Evolutionary conservation across 2,797 vertebrate genomes (phyloP), one percentile per base, ranked within the genome.

Genomic region (Gephyroberyx darwinii): DNA sequence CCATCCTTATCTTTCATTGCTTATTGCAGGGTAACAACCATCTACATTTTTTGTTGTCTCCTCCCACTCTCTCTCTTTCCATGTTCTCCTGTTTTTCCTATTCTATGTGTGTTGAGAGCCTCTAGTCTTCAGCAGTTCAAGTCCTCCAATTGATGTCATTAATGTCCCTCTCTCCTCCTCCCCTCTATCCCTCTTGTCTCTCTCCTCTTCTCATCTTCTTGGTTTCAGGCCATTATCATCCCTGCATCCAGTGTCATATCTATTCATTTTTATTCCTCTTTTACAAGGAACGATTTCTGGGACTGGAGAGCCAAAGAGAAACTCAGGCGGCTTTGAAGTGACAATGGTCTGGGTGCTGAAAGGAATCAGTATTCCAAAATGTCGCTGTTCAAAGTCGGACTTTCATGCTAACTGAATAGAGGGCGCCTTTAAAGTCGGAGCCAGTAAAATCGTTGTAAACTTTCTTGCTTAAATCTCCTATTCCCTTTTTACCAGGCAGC

Each of bases 331-430:
- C 86, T 92, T 91, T 92, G 82, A 92, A 93, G 85, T 83, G 65
- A 86, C 89, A 88, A 87, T 82, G 77, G 84, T 85, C 84, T 73
- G 45, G 48, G 50, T 17, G 52, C 67, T 82, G 82, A 89, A 82
- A 85, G 83, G 45, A 76, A 88, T 90, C 74, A 79, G 78, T 78
- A 84, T 84, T 89, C 75, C 78, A 84, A 90, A 92, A 90, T 75
- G 69, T 63, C 53, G 64, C 81, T 55, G 69, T 88, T 90, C 85
- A 91, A 85, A 90, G 78, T 83, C 10, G 51, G 77, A 85, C 84
- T 90, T 93, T 92, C 82, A 89, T 88, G 75, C 67, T 51, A 35
- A 63, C 83, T 75, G 75, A 86, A 84, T 81, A 81, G 78, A 80
- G 71, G 77, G 80, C 74, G 70, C 65, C 79, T 92, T 92, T 91